Evolutionary conservation across 2,797 vertebrate genomes (phyloP).

Genomic region (Urosaurus nigricauda): DNA sequence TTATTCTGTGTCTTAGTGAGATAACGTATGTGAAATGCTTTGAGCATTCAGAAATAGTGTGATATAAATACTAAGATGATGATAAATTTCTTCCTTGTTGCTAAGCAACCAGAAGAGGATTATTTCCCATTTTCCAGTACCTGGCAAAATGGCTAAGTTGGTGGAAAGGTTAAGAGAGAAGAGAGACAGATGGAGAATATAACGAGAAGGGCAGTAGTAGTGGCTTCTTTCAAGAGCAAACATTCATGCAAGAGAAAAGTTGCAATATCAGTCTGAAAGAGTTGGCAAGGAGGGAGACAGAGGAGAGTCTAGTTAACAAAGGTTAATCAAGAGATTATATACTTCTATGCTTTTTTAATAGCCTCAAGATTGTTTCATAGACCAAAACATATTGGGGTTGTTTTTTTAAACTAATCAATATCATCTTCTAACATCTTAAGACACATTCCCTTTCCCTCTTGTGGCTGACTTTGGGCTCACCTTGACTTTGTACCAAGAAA

Average conservation of each 20-base stretch:
- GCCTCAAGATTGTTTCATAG: neutral
- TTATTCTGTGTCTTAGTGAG: neutral
- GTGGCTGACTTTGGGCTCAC: too few relatives aligned
- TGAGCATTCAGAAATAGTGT: neutral
- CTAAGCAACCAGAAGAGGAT: slow-evolving; percentile 6
- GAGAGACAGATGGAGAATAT: neutral
- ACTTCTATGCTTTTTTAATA: neutral
- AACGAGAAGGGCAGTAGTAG: neutral
- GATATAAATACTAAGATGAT: slow-evolving; percentile 11
- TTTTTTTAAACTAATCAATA: too few relatives aligned
- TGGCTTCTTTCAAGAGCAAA: neutral
- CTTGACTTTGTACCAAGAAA: too few relatives aligned
- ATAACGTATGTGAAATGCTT: neutral
- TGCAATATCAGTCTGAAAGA: neutral
- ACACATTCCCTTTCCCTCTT: too few relatives aligned
- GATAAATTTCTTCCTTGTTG: neutral
- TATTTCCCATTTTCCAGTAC: neutral
- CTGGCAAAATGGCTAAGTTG: neutral
- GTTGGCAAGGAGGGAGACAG: neutral
- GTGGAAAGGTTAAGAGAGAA: slow-evolving; percentile 3
- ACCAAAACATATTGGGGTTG: too few relatives aligned
- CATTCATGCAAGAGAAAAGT: neutral
- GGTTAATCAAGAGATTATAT: neutral
- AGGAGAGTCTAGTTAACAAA: neutral
- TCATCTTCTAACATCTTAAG: too few relatives aligned